Conservation (phyloP, 2,888 invertebrate genomes). For the Idaea aversata region DNA sequence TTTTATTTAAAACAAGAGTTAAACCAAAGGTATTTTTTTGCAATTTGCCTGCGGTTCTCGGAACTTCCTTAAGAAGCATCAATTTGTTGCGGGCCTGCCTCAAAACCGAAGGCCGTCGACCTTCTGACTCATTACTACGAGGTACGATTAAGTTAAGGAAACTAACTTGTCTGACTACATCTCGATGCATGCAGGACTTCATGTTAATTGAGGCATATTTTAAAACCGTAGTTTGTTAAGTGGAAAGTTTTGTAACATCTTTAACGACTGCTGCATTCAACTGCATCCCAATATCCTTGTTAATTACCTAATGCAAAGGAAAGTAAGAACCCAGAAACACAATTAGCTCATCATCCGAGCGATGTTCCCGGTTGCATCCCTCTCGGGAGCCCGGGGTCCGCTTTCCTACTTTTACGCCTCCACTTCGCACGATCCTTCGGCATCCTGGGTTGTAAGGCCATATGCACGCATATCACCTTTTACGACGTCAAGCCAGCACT, state of each 20-base stretch:
- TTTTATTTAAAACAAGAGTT: not conserved
- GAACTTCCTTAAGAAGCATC: slow-evolving; percentile 52
- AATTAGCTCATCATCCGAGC: too few species aligned
- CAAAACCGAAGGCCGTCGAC: slow-evolving; percentile 48
- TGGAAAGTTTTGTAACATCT: not conserved
- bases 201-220: not conserved
- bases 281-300: too few species aligned
- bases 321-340: too few species aligned
- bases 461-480: too few species aligned
- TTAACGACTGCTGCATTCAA: not conserved
- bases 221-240: not conserved
- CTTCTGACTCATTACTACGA: slow-evolving; percentile 50
- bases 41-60: slow-evolving; percentile 43
- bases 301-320: too few species aligned
- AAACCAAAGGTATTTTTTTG: slow-evolving; percentile 33
- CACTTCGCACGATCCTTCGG: too few species aligned
- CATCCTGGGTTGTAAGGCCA: too few species aligned
- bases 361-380: too few species aligned
- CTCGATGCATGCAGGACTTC: slow-evolving; percentile 13
- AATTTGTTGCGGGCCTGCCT: slow-evolving; percentile 50
- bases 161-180: slow-evolving; percentile 33
- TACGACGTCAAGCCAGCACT: too few species aligned
- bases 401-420: too few species aligned
- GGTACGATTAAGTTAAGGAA: slow-evolving; percentile 45
- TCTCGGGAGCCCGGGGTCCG: too few species aligned